These are phyloP conservation scores for Riparia riparia DNA, from an alignment of 2,113 vertebrate species.

Conservation along the genomic window DNA sequence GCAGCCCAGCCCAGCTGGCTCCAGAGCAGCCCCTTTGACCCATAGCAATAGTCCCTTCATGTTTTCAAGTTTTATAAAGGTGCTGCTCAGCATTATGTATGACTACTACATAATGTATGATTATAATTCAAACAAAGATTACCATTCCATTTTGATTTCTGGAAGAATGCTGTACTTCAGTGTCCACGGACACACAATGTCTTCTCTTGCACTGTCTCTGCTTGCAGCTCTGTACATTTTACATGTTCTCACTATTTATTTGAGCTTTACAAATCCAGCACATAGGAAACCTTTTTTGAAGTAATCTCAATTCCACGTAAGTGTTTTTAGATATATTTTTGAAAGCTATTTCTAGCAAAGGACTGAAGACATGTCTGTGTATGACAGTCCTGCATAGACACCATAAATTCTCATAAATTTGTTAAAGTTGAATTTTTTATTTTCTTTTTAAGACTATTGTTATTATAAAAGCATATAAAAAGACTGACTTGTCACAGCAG, in stretches of 20 bases:
- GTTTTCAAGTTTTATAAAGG: not conserved
- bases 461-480: not conserved
- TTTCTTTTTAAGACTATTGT: not conserved
- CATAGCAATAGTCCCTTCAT: fast-evolving
- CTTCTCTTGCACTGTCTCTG: not conserved
- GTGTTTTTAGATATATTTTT: not conserved
- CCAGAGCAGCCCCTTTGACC: not conserved
- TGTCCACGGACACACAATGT: not conserved
- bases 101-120: not conserved
- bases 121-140: not conserved
- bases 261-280: not conserved
- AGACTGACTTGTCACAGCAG: not conserved
- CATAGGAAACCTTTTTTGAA: not conserved
- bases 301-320: not conserved
- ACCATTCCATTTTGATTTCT: not conserved
- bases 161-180: not conserved
- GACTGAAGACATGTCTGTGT: not conserved
- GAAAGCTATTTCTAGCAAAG: not conserved
- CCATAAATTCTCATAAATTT: not conserved
- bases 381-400: not conserved
- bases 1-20: not conserved
- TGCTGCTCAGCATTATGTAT: not conserved
- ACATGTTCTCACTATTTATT: not conserved
- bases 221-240: not conserved
- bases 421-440: not conserved